Base-by-base conservation (phyloP, 2,113 vertebrate species). In the Indicator indicator region DNA sequence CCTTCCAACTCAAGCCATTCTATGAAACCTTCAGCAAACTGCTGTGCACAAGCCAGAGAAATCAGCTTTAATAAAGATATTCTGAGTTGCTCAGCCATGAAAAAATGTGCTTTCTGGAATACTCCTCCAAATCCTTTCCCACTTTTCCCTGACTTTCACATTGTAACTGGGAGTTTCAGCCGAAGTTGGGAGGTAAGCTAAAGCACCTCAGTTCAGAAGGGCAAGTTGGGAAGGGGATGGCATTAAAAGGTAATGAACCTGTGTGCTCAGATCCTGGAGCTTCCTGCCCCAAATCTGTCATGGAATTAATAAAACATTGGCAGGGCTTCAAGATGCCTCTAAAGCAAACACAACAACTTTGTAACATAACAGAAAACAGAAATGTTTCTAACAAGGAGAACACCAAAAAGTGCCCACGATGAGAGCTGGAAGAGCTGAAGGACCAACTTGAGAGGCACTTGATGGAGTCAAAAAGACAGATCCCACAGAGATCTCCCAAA, bases 201-300 rank as follows among this genome's bases (percentile, higher is more conserved):
- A 64, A 62, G 67, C 32, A 72, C 20, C 38, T 86, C 33, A 33
- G 65, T n/a, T 84, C n/a, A 38, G 78, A 40, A 89, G 46, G 28
- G 21, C 40, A 92, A 88, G 44, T 10, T 85, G 80, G 67, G 40
- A 87, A 88, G 77, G 20, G 54, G 58, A 56, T 58, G 20, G 70
- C 64, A 59, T 11, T 19, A 64, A 77, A 71, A 56, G 55, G 63
- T 58, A 73, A 82, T 13, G 10, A 73, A 92, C 73, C 74, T 36
- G 11, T 6, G 7, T 42, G 36, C 58, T 62, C 83, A 52, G 24
- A 82, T 71, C 44, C 67, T n/a, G 52, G 26, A 52, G 56, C 63
- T 87, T 88, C 89, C 94, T 91, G 87, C 63, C 42, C 81, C 65
- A 88, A 85, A 93, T 87, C 87, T 92, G 84, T 92, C 93, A 83